phyloP scores from a whole-genome alignment of 2,113 vertebrate species.

The Ictalurus punctatus region DNA sequence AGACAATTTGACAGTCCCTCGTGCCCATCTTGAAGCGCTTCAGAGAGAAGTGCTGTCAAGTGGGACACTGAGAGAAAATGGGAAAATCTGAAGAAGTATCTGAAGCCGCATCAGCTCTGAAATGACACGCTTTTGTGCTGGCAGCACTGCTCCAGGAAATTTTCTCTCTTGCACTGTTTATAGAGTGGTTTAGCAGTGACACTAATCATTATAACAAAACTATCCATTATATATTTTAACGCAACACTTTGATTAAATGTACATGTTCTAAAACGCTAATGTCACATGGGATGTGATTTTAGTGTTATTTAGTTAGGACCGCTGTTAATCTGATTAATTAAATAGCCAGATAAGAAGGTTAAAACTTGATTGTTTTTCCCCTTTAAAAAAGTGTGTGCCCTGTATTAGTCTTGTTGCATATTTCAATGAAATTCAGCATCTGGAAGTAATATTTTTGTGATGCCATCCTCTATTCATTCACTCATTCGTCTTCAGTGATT shows the following conservation, averaged over 20 bases:
- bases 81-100: conserved; percentile 5
- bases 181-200: neutral
- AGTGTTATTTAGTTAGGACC: neutral
- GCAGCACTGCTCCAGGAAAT: neutral
- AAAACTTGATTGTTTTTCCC: neutral
- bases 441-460: neutral
- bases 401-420: neutral
- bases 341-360: neutral
- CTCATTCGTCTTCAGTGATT: neutral
- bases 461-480: neutral
- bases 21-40: neutral
- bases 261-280: neutral
- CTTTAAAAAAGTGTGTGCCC: neutral
- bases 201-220: neutral
- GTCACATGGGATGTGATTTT: neutral
- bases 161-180: neutral
- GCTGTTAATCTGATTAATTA: neutral
- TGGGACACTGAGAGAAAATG: neutral
- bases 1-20: conserved; percentile 18
- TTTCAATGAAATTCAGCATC: neutral
- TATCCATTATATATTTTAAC: neutral
- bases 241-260: neutral
- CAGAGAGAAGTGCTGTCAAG: neutral
- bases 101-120: neutral
- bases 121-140: neutral